These are phyloP conservation scores for Acheta domesticus DNA, from an alignment of 2,888 invertebrate species.

Conservation along the genomic window DNA sequence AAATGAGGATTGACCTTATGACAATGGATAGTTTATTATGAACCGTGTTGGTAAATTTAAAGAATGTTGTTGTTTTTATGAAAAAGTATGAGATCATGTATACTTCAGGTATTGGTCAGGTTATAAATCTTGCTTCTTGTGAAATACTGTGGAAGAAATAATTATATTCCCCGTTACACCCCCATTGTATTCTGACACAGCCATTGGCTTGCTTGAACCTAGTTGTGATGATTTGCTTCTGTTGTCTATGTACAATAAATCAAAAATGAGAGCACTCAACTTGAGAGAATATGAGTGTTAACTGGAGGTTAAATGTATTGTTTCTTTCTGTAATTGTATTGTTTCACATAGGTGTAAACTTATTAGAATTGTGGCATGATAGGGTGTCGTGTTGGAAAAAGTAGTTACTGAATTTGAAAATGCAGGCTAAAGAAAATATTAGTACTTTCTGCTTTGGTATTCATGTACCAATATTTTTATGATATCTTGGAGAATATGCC, in stretches of 20 bases:
- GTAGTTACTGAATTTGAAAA: too few relatives aligned
- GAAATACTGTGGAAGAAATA: neutral
- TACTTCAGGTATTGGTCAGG: neutral
- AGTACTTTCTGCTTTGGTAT: too few relatives aligned
- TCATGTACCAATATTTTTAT: too few relatives aligned
- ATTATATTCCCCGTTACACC: neutral
- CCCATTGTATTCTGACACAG: neutral
- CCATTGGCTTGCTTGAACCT: neutral
- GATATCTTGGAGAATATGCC: too few relatives aligned
- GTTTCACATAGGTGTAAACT: too few relatives aligned
- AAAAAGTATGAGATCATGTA: neutral
- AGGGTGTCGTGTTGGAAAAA: too few relatives aligned
- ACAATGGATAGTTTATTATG: too few relatives aligned
- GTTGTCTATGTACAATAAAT: neutral
- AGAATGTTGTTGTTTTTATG: neutral
- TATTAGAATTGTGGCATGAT: too few relatives aligned
- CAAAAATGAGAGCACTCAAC: neutral
- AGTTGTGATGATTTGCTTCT: neutral
- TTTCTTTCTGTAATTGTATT: neutral
- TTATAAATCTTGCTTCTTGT: neutral
- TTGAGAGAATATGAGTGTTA: neutral
- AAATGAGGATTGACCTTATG: too few relatives aligned
- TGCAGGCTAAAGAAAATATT: too few relatives aligned
- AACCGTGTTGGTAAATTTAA: neutral
- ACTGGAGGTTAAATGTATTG: neutral